Conservation (phyloP, 2,797 vertebrate genomes). For the Staurois parvus region DNA sequence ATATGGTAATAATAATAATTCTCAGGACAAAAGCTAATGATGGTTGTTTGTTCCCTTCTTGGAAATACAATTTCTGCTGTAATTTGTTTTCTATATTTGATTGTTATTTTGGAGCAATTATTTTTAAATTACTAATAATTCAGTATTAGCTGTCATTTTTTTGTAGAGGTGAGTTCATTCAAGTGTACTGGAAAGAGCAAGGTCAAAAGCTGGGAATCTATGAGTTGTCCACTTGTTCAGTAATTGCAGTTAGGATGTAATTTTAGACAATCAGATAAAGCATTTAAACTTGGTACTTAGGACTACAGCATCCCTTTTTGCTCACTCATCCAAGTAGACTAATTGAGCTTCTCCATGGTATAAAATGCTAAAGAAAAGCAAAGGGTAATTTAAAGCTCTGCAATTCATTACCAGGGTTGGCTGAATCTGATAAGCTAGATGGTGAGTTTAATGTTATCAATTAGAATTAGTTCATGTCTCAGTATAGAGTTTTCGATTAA, state of each 20-base stretch:
- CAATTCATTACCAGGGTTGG: constrained; percentile 60
- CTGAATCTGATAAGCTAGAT: constrained; percentile 60
- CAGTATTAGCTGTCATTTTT: constrained; percentile 28
- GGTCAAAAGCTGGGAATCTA: constrained; percentile 53
- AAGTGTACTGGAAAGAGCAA: constrained; percentile 48
- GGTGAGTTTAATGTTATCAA: constrained; percentile 59
- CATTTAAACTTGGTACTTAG: constrained; percentile 45
- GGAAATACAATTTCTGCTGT: too few species aligned
- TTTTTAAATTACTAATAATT: constrained; percentile 37
- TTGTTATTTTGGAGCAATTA: constrained; percentile 18
- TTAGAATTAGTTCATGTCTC: constrained; percentile 57
- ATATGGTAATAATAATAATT: too few species aligned
- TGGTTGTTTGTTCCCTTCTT: too few species aligned
- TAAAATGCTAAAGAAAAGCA: constrained; percentile 59
- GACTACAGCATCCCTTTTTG: constrained; percentile 43
- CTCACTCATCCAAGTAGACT: constrained; percentile 59
- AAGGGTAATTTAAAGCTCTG: constrained; percentile 59
- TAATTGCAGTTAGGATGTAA: constrained; percentile 61
- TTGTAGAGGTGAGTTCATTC: constrained; percentile 16
- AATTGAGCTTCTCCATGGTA: constrained; percentile 58
- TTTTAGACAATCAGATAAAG: constrained; percentile 63
- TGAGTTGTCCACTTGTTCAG: constrained; percentile 58
- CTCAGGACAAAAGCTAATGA: too few species aligned
- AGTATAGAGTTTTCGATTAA: constrained; percentile 49
- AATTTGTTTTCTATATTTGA: constrained; percentile 1